Evolutionary conservation across 2,888 invertebrate genomes (phyloP), one percentile per base, ranked within the genome.

Genomic region (Ischnus inquisitorius): DNA sequence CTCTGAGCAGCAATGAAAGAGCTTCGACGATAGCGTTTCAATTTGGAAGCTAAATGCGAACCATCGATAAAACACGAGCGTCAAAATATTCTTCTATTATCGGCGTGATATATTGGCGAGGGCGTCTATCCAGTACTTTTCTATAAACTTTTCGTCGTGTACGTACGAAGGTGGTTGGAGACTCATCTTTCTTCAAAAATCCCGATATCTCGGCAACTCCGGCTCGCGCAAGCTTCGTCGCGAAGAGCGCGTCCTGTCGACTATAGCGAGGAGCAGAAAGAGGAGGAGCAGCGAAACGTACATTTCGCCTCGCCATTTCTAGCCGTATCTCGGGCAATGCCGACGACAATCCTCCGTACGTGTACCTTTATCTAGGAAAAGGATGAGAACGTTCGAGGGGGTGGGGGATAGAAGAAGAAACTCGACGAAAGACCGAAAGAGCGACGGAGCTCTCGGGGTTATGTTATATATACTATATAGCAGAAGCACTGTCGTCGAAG

Each of bases 401-500:
- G n/a, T n/a, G n/a, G 51, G 77, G 71, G 51, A 77, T 69, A 64
- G 43, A 67, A 10, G 41, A 39, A 28, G 46, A 69, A 28, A 41
- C 39, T 34, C 34, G 28, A 25, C n/a, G 60, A 64, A 60, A 39
- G 62, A 62, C 51, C 60, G 68, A 76, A 65, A 76, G 25, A 69
- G 62, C 68, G 81, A 81, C 39, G 34, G 12, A 68, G 62, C 41
- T 39, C 28, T 39, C 43, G n/a, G 48, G 34, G n/a, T n/a, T n/a
- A n/a, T n/a, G n/a, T 41, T 64, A 69, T 64, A 57, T 65, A 60
- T 28, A 77, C 60, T 64, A 19, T 60, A 64, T 74, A 65, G n/a
- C 22, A 51, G 48, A 22, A 69, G 60, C 64, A 62, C 41, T 77
- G 86, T 88, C 90, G 88, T 80, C 85, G 87, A 87, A 87, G 87